These are phyloP conservation scores for Ernsta delagoae DNA, from an alignment of 2,888 invertebrate genomes.

Conservation along the genomic window DNA sequence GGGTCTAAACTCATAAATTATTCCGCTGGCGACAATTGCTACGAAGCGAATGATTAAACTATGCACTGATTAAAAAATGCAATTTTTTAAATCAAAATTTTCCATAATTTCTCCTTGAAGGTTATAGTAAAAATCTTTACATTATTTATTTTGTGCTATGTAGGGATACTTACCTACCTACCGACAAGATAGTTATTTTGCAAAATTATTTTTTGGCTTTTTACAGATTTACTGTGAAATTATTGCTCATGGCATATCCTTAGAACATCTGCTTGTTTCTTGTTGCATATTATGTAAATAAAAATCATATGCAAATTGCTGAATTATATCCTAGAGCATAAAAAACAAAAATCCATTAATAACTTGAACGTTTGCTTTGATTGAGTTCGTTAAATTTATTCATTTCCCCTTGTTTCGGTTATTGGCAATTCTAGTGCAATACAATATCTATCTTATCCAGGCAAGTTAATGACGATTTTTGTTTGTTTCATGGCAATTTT, in stretches of 20 bases:
- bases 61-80: conserved; percentile 1
- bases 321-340: background rate
- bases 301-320: background rate
- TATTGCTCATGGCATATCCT: no score
- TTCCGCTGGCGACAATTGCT: background rate
- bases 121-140: background rate
- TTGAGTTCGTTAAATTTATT: conserved; percentile 59
- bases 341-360: conserved; percentile 5
- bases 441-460: conserved; percentile 42
- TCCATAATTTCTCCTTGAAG: background rate
- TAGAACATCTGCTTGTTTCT: no score
- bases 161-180: background rate
- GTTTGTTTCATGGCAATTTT: conserved; percentile 42
- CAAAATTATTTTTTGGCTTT: no score
- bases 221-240: background rate
- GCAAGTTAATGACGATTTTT: conserved; percentile 49
- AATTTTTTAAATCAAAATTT: background rate
- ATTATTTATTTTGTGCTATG: no score
- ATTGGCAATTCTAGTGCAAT: background rate
- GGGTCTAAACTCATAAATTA: conserved; percentile 23
- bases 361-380: conserved; percentile 52
- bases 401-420: conserved; percentile 57
- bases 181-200: no score
- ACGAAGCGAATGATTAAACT: conserved; percentile 23
- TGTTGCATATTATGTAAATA: background rate